Evolutionary conservation across 2,797 vertebrate species (phyloP).

Genomic region (Sebastes paucispinis): DNA sequence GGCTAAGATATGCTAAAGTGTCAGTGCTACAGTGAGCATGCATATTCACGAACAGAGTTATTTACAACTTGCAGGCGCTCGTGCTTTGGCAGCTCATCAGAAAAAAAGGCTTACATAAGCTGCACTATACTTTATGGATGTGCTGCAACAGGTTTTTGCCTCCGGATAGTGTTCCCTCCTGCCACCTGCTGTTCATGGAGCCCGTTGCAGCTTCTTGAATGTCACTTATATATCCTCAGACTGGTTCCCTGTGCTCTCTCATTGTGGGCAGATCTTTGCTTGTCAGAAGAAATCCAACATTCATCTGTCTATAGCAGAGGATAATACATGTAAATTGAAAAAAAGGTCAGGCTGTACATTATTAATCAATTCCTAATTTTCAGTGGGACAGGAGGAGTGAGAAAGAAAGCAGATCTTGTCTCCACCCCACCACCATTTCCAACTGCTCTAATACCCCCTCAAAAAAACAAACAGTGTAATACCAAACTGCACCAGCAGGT

Average conservation of each 20-base stretch:
- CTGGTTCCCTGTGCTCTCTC: background rate
- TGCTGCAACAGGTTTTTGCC: constrained; percentile 60
- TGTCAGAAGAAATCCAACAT: constrained; percentile 21
- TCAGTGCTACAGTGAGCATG: constrained; percentile 8
- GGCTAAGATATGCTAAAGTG: constrained; percentile 13
- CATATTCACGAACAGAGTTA: constrained; percentile 34
- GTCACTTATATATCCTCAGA: background rate
- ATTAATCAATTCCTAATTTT: constrained; percentile 7
- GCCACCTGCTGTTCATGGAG: constrained; percentile 64
- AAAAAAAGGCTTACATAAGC: constrained; percentile 39
- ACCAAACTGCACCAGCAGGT: constrained; percentile 17
- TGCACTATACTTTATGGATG: constrained; percentile 27
- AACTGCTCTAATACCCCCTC: background rate
- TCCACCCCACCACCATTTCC: background rate
- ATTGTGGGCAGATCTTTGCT: constrained; percentile 10
- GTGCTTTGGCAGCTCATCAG: constrained; percentile 40
- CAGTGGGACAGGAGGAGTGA: background rate
- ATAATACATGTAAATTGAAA: constrained; percentile 1
- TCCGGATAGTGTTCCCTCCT: constrained; percentile 40
- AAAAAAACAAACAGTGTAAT: background rate
- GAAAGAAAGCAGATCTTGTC: background rate
- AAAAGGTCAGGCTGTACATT: background rate
- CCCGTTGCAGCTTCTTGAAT: constrained; percentile 27
- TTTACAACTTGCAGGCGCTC: constrained; percentile 42
- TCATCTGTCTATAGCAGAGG: constrained; percentile 29